Evolutionary conservation across 30 jellyfish, hydroid and myxozoan genomes (phyloP).

Genomic region (Catostylus mosaicus): DNA sequence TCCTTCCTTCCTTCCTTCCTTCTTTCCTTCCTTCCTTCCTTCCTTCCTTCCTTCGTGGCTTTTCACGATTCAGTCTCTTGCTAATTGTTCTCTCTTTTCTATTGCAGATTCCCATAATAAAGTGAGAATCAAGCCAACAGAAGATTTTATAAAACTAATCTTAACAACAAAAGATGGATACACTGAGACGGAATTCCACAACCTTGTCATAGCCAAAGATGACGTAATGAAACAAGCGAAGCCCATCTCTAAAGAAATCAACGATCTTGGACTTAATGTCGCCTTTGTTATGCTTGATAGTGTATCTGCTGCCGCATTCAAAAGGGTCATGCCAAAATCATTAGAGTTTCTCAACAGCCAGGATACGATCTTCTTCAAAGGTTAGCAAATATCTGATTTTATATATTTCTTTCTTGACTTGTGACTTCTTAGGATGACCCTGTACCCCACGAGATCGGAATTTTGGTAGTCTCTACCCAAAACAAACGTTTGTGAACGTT

Average conservation of each 20-base stretch:
- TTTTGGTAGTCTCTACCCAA: too few species aligned
- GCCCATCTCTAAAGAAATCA: background rate
- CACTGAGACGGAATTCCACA: conserved; percentile 16
- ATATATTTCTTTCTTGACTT: too few species aligned
- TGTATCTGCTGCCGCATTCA: conserved; percentile 30
- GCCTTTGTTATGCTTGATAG: conserved; percentile 49
- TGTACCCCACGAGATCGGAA: too few species aligned
- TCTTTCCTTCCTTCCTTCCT: background rate
- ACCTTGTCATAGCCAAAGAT: conserved; percentile 10
- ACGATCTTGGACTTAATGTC: conserved; percentile 37
- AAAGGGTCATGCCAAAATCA: conserved; percentile 54
- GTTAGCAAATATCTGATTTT: too few species aligned
- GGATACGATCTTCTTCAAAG: conserved; percentile 44
- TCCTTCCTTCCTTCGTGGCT: background rate
- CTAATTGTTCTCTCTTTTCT: background rate
- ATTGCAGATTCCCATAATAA: conserved; percentile 1
- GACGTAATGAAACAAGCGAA: conserved; percentile 1
- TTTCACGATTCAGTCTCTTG: background rate
- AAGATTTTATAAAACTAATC: conserved; percentile 24
- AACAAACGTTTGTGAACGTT: too few species aligned
- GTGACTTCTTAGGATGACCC: too few species aligned
- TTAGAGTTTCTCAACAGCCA: conserved; percentile 4
- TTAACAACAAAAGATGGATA: conserved; percentile 13
- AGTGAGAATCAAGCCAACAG: conserved; percentile 13
- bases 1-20: background rate